Evolutionary conservation across 2,113 vertebrate species (phyloP), one percentile per base, ranked within the genome.

Genomic region (Megaceryle maxima): DNA sequence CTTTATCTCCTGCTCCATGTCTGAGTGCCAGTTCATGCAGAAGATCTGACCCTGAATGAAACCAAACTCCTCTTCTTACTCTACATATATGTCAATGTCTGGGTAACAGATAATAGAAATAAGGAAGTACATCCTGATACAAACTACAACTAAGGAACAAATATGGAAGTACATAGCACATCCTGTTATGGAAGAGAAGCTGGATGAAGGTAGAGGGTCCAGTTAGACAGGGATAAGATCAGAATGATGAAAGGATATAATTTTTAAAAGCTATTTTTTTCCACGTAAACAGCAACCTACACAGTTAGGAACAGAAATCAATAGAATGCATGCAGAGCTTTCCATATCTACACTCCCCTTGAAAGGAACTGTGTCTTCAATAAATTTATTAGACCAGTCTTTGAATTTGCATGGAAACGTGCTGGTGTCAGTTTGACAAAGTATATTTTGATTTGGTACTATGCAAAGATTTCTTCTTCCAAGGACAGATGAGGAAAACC

Each of bases 401-500:
- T 88, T 92, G 39, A 43, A 80, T 22, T 16, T 28, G 20, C 44
- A 18, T 44, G 44, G 48, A 93, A 94, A 93, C 11, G 50, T 31
- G 29, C 29, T 41, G 60, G 10, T 39, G 44, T 80, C n/a, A 35
- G 35, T 64, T 88, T 86, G 50, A 89, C 33, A 70, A 96, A 93
- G 7, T 12, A 16, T 91, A 51, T 33, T 68, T 93, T 88, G 62
- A 82, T 88, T 89, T 96, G 74, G 83, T 31, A 79, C 9, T 13
- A 43, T 68, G 93, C 56, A 59, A 51, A 81, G 20, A 29, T 88
- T 91, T 92, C 46, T 81, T 92, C 37, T 85, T 94, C 82, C 9
- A 85, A 82, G 26, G 56, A 44, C 41, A 81, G 41, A 50, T 84
- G 16, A 94, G 70, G 55, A 97, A 95, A 97, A 41, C 3, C 16